phyloP scores from a whole-genome alignment of 2,113 vertebrate species.

The Onychorhynchus coronatus region DNA sequence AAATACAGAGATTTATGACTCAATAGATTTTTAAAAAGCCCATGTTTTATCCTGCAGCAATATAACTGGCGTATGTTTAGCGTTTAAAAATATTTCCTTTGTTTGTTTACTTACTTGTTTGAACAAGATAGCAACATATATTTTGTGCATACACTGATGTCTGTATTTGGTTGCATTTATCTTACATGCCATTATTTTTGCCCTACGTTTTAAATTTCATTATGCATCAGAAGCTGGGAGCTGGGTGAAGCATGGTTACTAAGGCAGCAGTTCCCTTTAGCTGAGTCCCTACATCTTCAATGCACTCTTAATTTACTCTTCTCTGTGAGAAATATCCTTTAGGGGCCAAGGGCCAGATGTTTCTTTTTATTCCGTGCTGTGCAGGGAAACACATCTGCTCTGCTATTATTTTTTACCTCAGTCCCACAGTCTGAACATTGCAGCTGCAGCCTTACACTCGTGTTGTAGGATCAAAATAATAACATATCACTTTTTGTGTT shows the following conservation, averaged over 20 bases:
- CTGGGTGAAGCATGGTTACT: neutral
- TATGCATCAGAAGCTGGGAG: neutral
- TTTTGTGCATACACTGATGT: conserved; percentile 14
- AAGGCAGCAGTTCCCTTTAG: conserved; percentile 11
- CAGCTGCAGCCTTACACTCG: neutral
- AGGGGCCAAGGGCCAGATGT: conserved; percentile 55
- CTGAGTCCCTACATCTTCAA: neutral
- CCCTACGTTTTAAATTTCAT: conserved; percentile 1
- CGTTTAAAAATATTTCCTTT: conserved; percentile 42
- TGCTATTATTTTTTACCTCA: conserved; percentile 23
- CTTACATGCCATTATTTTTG: neutral
- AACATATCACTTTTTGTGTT: neutral
- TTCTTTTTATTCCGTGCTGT: conserved; percentile 31
- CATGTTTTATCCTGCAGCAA: conserved; percentile 46
- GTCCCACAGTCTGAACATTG: neutral
- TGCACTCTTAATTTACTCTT: conserved; percentile 38
- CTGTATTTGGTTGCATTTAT: neutral
- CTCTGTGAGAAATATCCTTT: conserved; percentile 5
- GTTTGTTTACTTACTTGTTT: conserved; percentile 47
- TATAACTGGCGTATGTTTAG: conserved; percentile 8
- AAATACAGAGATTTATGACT: conserved; percentile 62
- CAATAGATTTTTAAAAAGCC: conserved; percentile 40
- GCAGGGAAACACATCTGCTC: conserved; percentile 32
- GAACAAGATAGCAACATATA: conserved; percentile 22
- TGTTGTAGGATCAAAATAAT: neutral